phyloP scores from a whole-genome alignment of 2,797 vertebrate species.

The Anas georgica region DNA sequence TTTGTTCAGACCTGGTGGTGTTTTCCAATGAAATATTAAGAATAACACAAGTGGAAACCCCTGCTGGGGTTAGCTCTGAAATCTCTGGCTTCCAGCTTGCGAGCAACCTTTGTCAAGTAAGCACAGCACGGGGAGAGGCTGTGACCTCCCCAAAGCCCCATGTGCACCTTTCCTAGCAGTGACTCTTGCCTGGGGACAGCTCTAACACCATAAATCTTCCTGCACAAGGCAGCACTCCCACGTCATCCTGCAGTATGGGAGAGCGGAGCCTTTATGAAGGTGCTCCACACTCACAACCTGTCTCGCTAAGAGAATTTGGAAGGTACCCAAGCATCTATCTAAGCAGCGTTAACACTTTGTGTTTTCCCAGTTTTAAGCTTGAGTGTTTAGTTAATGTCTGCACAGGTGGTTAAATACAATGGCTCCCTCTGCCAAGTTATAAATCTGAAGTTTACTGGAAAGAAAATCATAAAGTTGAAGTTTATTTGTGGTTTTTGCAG shows the following conservation, averaged over 20 bases:
- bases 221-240: not conserved
- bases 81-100: not conserved
- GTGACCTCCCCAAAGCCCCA: conserved; percentile 18
- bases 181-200: not conserved
- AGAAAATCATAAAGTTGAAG: conserved; percentile 12
- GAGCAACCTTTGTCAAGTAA: not conserved
- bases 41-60: not conserved
- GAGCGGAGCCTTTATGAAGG: not conserved
- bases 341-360: conserved; percentile 36
- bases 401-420: conserved; percentile 40
- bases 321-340: conserved; percentile 20
- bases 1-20: not conserved
- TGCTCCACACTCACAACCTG: not conserved
- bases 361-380: conserved; percentile 45
- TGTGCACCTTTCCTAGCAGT: not conserved
- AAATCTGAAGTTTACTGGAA: conserved; percentile 51
- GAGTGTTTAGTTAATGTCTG: conserved; percentile 50
- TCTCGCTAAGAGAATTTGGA: conserved; percentile 25
- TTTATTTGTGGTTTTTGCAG: conserved; percentile 44
- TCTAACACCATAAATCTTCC: not conserved
- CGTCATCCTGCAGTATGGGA: not conserved
- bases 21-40: not conserved
- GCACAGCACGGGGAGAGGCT: not conserved
- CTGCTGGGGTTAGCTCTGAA: not conserved
- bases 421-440: conserved; percentile 37